Base-by-base conservation (phyloP, 2,797 vertebrate genomes). In the Parotocinclus haroldoi region DNA sequence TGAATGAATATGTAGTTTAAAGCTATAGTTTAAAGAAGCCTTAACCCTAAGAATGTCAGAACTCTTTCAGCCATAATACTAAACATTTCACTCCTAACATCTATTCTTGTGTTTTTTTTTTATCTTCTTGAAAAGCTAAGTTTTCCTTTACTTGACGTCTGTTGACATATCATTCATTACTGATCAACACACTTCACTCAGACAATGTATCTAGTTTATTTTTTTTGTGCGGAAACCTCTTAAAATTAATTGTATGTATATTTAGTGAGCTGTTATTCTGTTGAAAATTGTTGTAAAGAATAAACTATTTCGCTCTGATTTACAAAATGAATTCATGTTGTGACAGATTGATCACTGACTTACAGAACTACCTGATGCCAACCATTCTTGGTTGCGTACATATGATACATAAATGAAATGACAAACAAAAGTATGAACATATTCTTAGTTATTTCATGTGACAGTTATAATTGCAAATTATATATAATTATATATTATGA, bases 231-330 rank as follows among this genome's bases (percentile, higher is more conserved):
- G 58, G 51, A 69, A 65, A 76, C 79, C 82, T 80, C 58, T 85
- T 83, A 79, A 27, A 71, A 64, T 81, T 85, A 36, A 74, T 68
- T 61, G 14, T 60, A 66, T 78, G 69, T 73, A 54, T 73, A 50
- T 84, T 86, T 82, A 78, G 78, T 88, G 85, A 86, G 69, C 83
- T 87, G 82, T 85, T 86, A 79, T 81, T 87, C 80, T 86, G 79
- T 82, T 89, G 64, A 79, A 84, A 69, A 79, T 75, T 77, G 83
- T 86, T 81, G 67, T 65, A 71, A 56, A 66, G 56, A 89, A 89
- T 89, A 88, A 89, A 89, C 73, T 77, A 77, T 68, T 80, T 86
- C 69, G 83, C 66, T 73, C 27, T 70, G 50, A 73, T 62, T 61
- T 55, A 50, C 52, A 56, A 16, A 56, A 36, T 54, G 19, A 1